Evolutionary conservation across 2,113 vertebrate genomes (phyloP).

Genomic region (Tenrec ecaudatus): DNA sequence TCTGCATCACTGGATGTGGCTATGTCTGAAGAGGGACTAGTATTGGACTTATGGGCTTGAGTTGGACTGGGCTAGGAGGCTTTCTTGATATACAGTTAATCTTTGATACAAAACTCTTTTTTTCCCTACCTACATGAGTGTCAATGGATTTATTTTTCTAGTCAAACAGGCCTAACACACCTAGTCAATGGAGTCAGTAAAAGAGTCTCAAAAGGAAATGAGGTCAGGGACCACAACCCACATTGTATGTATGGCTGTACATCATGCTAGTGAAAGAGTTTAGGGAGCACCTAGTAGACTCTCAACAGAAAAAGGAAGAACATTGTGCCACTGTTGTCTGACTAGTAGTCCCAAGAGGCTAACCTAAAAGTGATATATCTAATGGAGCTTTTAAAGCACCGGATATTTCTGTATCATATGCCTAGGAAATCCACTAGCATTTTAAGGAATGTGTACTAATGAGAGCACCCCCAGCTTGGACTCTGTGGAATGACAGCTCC

Average conservation of each 20-base stretch:
- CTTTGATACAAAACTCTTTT: too few species aligned
- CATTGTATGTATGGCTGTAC: background rate
- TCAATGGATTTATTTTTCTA: too few species aligned
- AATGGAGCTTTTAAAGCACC: too few species aligned
- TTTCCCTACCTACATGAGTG: too few species aligned
- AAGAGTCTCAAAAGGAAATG: slow-evolving; percentile 25
- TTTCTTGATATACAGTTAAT: too few species aligned
- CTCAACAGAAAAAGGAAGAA: background rate
- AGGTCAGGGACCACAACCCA: background rate
- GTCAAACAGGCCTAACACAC: too few species aligned
- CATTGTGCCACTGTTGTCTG: background rate
- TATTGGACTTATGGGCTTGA: too few species aligned
- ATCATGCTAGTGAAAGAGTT: background rate
- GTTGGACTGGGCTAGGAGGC: too few species aligned
- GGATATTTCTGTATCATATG: background rate
- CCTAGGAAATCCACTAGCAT: slow-evolving; percentile 5
- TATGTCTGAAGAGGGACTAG: too few species aligned
- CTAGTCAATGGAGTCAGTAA: background rate
- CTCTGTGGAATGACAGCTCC: background rate
- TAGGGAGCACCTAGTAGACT: background rate
- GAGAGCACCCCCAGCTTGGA: background rate
- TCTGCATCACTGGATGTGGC: too few species aligned
- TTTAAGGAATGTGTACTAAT: background rate
- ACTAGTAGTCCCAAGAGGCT: background rate
- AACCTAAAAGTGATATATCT: background rate